phyloP scores from a whole-genome alignment of 2,888 invertebrate genomes.

The Nomada goodeniana region DNA sequence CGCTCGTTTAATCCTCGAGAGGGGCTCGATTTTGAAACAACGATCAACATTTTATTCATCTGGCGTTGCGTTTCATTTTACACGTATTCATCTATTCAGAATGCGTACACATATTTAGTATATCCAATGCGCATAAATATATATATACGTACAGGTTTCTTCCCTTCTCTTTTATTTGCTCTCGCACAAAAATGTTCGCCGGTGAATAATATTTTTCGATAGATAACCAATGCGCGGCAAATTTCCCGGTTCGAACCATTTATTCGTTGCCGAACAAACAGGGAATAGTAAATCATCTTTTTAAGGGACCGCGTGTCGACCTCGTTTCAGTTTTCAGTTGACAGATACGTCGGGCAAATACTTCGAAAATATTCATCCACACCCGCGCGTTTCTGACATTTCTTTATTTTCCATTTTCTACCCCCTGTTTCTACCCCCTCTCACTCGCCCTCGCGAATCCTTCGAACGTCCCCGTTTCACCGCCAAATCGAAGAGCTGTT shows the following conservation, averaged over 20 bases:
- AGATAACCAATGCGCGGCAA: neutral
- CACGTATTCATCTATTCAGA: neutral
- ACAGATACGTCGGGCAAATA: constrained; percentile 25
- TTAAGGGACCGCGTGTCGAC: constrained; percentile 8
- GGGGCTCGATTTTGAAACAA: constrained; percentile 21
- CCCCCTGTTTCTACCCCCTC: neutral
- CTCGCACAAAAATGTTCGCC: constrained; percentile 9
- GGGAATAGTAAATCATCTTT: constrained; percentile 2
- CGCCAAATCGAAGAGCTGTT: constrained; percentile 31
- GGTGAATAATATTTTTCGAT: constrained; percentile 23
- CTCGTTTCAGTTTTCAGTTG: constrained; percentile 13
- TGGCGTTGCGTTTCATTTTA: constrained; percentile 6
- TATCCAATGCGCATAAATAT: neutral
- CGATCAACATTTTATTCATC: constrained; percentile 18
- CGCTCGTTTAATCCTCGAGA: constrained; percentile 7
- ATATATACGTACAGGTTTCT: neutral
- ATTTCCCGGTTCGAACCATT: constrained; percentile 8
- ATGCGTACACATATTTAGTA: neutral
- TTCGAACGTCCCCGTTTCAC: constrained; percentile 14
- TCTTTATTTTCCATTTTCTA: neutral
- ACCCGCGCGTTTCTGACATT: neutral
- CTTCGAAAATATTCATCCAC: constrained; percentile 30
- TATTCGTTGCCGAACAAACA: constrained; percentile 33
- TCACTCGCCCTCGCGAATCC: neutral
- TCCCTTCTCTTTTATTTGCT: neutral